Evolutionary conservation across 2,888 invertebrate genomes (phyloP), one percentile per base, ranked within the genome.

Genomic region (Melieria crassipennis): DNA sequence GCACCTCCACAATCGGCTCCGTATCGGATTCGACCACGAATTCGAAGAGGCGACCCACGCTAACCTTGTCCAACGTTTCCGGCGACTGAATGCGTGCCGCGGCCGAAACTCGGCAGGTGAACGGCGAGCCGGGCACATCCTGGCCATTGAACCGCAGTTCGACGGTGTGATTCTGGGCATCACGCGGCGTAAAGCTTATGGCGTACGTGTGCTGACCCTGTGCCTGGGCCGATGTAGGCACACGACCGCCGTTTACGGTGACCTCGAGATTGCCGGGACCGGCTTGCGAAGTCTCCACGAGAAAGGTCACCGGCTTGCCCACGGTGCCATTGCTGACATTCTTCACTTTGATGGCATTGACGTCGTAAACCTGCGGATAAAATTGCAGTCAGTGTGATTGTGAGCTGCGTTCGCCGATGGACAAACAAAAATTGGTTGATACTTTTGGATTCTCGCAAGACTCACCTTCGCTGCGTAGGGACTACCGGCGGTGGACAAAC

Each of bases 261-360:
- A 99, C 99, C 87, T 99, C 99, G 58, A 99, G 89, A 87, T 99
- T 99, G 42, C 99, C 99, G 0, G 99, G 97, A 16, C 99, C 99
- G 5, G 99, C 99, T 86, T 97, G 96, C 83, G 97, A 96, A 11
- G 99, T 99, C 87, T 99, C 99, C 84, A 99, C 97, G 80, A 97
- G 89, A 87, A 97, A 97, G 60, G 96, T 96, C 50, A 96, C 95
- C 1, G 96, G 92, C 85, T 97, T 93, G 68, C 96, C 95, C 63
- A 96, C 93, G 57, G 95, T 93, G 74, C 96, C 95, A 79, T 91
- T 92, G 63, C 94, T 92, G 9, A 96, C 93, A 82, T 97, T 96
- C 86, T 95, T 96, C 46, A 98, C 97, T 88, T 95, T 93, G 79
- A 98, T 98, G 65, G 97, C 96, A 75, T 93, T 92, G 7, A 97